These are phyloP conservation scores for Phataginus tricuspis DNA, from an alignment of 2,797 vertebrate genomes.

Conservation along the genomic window DNA sequence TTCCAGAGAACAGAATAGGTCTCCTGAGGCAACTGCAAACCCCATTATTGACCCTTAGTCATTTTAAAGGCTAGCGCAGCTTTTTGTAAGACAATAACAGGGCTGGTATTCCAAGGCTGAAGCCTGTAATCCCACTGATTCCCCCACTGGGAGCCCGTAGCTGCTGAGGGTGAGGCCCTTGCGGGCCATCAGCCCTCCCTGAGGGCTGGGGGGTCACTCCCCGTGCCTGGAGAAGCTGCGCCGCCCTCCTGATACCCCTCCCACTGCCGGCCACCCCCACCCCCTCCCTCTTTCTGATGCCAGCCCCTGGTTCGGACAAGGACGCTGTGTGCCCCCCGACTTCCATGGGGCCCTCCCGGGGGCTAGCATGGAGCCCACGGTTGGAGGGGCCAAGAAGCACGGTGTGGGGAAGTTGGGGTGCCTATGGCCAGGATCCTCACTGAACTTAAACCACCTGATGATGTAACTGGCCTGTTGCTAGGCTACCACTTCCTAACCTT, in stretches of 20 bases:
- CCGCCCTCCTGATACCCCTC: too few relatives aligned
- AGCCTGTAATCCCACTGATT: neutral
- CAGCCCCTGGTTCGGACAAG: neutral
- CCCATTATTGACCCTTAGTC: neutral
- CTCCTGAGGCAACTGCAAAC: conserved; percentile 32
- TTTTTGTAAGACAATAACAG: neutral
- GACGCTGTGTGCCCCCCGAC: neutral
- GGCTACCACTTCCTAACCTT: too few relatives aligned
- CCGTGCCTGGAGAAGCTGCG: neutral
- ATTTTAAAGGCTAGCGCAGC: neutral
- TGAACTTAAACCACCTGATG: too few relatives aligned
- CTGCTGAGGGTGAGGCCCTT: neutral
- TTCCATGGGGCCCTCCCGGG: neutral
- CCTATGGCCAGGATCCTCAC: too few relatives aligned
- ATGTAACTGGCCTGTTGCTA: too few relatives aligned
- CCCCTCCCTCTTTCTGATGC: too few relatives aligned
- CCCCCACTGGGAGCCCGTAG: neutral
- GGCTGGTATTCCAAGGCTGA: neutral
- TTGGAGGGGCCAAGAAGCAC: too few relatives aligned
- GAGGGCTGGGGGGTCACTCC: neutral
- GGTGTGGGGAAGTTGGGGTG: too few relatives aligned
- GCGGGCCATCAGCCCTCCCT: accelerated
- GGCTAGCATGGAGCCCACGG: too few relatives aligned
- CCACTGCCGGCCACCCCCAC: neutral
- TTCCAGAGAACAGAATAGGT: neutral